Conservation (phyloP, 2,797 vertebrate genomes). For the Neomorphus geoffroyi region DNA sequence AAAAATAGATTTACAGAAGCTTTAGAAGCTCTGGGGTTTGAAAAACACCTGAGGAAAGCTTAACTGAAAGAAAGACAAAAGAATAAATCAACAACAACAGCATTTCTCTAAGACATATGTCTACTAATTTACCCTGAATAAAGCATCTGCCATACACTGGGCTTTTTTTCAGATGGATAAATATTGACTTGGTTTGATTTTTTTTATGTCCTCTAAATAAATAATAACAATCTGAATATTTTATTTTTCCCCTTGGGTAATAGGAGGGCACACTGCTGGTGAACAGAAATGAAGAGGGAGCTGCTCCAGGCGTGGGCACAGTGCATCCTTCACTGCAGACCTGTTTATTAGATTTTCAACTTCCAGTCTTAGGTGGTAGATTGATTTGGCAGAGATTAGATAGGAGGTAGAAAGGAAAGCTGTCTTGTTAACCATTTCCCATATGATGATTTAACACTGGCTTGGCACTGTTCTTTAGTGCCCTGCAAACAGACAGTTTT, state of each 20-base stretch:
- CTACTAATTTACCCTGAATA: constrained; percentile 56
- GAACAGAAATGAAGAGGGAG: constrained; percentile 26
- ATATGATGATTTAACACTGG: constrained; percentile 51
- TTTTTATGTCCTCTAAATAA: constrained; percentile 48
- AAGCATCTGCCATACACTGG: constrained; percentile 6
- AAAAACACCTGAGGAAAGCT: constrained; percentile 62
- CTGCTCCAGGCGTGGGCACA: not conserved
- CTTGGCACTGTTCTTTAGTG: constrained; percentile 33
- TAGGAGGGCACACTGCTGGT: not conserved
- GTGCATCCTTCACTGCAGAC: not conserved
- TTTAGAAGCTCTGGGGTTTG: constrained; percentile 17
- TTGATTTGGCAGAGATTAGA: constrained; percentile 56
- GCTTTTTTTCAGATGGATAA: constrained; percentile 52
- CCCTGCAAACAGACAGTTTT: constrained; percentile 31
- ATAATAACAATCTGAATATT: constrained; percentile 67
- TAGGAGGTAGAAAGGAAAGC: constrained; percentile 39
- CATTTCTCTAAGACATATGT: constrained; percentile 44
- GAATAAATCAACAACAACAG: constrained; percentile 57
- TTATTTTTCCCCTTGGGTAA: constrained; percentile 52
- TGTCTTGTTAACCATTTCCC: constrained; percentile 55
- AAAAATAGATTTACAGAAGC: constrained; percentile 30
- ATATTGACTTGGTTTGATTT: constrained; percentile 58
- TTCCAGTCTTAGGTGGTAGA: constrained; percentile 41
- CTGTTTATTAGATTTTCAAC: constrained; percentile 51
- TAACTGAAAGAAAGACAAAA: constrained; percentile 58